A percentile compares a stretch with the other conserved stretches of the same genome.
Evolutionary conservation across 2,888 invertebrate genomes (phyloP).

Genomic region (Dione vanillae): DNA sequence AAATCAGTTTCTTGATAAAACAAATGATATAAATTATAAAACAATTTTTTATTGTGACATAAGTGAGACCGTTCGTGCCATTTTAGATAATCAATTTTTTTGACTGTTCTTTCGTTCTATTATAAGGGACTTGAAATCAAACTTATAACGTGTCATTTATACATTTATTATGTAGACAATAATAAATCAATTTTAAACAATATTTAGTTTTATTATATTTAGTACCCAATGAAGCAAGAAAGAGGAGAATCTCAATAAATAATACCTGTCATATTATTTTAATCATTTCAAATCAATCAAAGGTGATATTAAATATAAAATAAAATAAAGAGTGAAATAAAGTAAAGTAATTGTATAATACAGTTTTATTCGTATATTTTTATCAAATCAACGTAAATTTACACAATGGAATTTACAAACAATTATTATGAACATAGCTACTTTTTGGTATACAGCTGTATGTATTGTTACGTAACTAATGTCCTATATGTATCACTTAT

Average conservation of each 20-base stretch:
- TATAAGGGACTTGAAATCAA: too few relatives aligned
- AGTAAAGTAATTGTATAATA: neutral
- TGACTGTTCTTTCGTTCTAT: conserved; percentile 36
- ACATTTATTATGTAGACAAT: conserved; percentile 36
- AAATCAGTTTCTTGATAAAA: neutral
- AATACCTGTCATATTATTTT: too few relatives aligned
- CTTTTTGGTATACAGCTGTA: conserved; percentile 73
- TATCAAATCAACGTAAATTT: conserved; percentile 32
- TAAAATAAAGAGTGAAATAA: too few relatives aligned
- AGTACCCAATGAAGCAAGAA: too few relatives aligned
- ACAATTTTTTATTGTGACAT: neutral
- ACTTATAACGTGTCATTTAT: too few relatives aligned
- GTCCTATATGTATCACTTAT: conserved; percentile 30
- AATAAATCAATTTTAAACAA: conserved; percentile 40
- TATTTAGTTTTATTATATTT: conserved; percentile 6
- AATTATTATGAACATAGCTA: conserved; percentile 5
- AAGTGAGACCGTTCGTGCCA: conserved; percentile 30
- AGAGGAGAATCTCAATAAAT: neutral
- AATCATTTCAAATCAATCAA: neutral
- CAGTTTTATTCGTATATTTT: conserved; percentile 8
- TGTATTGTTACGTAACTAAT: conserved; percentile 53
- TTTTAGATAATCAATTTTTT: conserved; percentile 34
- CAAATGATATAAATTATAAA: neutral
- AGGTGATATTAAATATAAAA: neutral
- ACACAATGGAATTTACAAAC: conserved; percentile 44